Base-by-base conservation (phyloP, 1,140 invertebrate genomes). In the Brachionus rotundiformis region DNA sequence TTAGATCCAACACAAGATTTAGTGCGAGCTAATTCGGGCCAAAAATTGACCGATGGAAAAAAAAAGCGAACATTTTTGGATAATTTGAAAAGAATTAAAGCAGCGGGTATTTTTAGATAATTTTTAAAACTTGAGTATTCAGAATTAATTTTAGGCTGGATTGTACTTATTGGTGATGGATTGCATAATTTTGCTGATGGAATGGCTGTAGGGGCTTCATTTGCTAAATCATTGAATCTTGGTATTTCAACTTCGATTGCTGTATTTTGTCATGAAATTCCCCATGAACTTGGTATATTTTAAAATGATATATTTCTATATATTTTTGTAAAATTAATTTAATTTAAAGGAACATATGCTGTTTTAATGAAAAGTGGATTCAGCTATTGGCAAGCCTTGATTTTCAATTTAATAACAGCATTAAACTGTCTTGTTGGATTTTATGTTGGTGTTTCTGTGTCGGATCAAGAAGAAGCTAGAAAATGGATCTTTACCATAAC, bases 91-190 rank as follows among this genome's bases (percentile, higher is more conserved):
- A 54, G 47, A 59, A 63, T 79, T 54, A 79, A 79, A 79, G 19
- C 47, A 61, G 23, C 76, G 31, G 76, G 76, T 10, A 23, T 19
- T 54, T 54, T 54, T 8, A 6, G 36, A 19, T 25, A 54, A 25
- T 19, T 8, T 54, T 7, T n/a, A n/a, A n/a, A n/a, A n/a, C n/a
- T n/a, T n/a, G 31, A 47, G 76, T 10, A 23, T 19, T 54, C 23
- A 19, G 3, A 6, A 11, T 19, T 25, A 54, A 25, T 19, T 8
- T 54, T 7, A 54, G 47, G 47, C 8, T 95, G 93, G 93, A 96
- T 96, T 93, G 94, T 97, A 41, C 92, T 98, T 47, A 93, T 95
- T 91, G 95, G 95, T 0, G 95, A 98, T 87, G 94, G 94, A 0
- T 88, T 98, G 19, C 92, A 92, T 84, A 93, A 93, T 84, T 91